Evolutionary conservation across 2,113 vertebrate genomes (phyloP), one percentile per base, ranked within the genome.

Genomic region (Gorsachius goisagi): DNA sequence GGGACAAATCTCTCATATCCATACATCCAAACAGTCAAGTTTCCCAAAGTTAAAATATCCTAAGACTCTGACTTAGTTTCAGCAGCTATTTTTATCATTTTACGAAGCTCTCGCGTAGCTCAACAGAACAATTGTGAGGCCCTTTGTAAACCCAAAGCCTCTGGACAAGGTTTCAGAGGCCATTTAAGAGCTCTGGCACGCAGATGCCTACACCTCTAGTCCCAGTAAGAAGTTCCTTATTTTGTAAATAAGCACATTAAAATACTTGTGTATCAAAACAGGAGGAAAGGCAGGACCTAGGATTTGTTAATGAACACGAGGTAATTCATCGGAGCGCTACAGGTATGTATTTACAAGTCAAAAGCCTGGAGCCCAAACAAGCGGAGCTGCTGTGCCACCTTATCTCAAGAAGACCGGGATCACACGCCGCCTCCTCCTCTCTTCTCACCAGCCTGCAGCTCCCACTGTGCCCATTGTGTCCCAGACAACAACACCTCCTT

Each of bases 401-500:
- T 35, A 45, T 94, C 55, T 28, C 44, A 16, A 11, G 58, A 69
- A 32, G 64, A n/a, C 11, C 1, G 9, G 76, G 75, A 79, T 85
- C 82, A 62, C 58, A 7, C 2, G 90, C 27, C 49, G 12, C 49
- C 23, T 24, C 47, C 47, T 47, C 64, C 83, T 35, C 28, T 41
- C 93, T 32, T 6, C 80, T 80, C 55, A 14, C 47, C 69, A 53
- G 20, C 53, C 73, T 15, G 26, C 2, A 10, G 32, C 44, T 75
- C 56, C 83, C 30, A 33, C 68, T 41, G 93, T 3, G 35, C 9
- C 90, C 96, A 45, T 7, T 58, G 93, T 94, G 71, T 15, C 58
- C 33, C 93, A 44, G 12, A 96, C 89, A 92, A 96, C 89, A 92
- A 11, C 85, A 72, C 75, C 85, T 69, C 95, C 93, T 88, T 73